These are phyloP conservation scores for Neria commutata DNA, from an alignment of 2,888 invertebrate genomes.

Conservation along the genomic window DNA sequence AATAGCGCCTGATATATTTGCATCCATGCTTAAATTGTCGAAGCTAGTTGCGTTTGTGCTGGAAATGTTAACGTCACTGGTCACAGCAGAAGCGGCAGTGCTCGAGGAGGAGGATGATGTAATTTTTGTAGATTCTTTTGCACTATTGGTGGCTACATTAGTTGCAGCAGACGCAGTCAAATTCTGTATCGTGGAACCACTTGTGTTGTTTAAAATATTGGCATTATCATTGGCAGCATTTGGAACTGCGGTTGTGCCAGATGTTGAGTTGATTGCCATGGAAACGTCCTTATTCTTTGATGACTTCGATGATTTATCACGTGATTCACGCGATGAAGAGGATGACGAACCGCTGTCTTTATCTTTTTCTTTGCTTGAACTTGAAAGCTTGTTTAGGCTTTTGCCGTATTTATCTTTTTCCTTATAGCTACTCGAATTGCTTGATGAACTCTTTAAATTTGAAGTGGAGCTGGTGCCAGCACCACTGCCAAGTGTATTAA, in stretches of 20 bases:
- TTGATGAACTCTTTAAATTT: slow-evolving; percentile 31
- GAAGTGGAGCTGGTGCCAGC: slow-evolving; percentile 34
- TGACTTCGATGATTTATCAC: slow-evolving; percentile 60
- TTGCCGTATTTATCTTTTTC: slow-evolving; percentile 62
- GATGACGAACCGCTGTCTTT: slow-evolving; percentile 54
- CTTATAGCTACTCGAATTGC: slow-evolving; percentile 46
- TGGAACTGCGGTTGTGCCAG: neutral
- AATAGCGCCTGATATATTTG: slow-evolving; percentile 47
- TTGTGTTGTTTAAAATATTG: slow-evolving; percentile 30
- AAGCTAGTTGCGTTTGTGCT: slow-evolving; percentile 37
- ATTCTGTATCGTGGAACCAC: neutral
- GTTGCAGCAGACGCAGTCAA: slow-evolving; percentile 25
- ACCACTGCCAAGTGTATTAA: slow-evolving; percentile 26
- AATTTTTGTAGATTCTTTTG: slow-evolving; percentile 16
- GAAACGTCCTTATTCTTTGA: slow-evolving; percentile 60
- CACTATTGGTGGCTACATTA: slow-evolving; percentile 19
- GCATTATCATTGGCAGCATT: slow-evolving; percentile 2
- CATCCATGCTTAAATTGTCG: slow-evolving; percentile 66
- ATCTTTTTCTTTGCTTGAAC: slow-evolving; percentile 60
- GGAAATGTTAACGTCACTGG: no score
- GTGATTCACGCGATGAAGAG: slow-evolving; percentile 51
- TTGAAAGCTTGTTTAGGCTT: slow-evolving; percentile 53
- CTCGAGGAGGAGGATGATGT: slow-evolving; percentile 8
- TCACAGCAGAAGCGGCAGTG: no score
- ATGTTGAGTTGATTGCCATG: neutral